Percentiles rank a stretch among this genome's conserved stretches.
Evolutionary conservation across 2,797 vertebrate species (phyloP).

Genomic region (Uromys caudimaculatus): DNA sequence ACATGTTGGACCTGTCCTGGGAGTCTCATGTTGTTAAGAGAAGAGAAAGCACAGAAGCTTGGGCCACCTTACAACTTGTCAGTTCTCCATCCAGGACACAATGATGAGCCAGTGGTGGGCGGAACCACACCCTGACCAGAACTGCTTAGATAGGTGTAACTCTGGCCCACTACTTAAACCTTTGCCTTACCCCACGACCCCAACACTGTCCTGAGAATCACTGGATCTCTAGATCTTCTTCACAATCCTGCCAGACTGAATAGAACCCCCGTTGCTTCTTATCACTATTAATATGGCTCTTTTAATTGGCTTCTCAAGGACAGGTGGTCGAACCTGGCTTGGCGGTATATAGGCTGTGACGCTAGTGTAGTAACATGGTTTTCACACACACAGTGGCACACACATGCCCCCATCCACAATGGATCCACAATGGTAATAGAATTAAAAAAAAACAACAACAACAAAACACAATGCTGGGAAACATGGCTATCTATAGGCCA

Average conservation of each 20-base stretch:
- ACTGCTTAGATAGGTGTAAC: background rate
- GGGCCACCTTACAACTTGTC: background rate
- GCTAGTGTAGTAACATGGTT: background rate
- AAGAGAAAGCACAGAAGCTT: background rate
- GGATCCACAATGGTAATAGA: background rate
- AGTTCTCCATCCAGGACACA: background rate
- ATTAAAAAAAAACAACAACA: background rate
- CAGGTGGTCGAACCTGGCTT: background rate
- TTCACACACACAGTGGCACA: background rate
- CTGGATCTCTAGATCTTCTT: background rate
- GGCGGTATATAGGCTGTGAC: background rate
- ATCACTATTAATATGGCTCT: background rate
- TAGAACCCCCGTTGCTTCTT: background rate
- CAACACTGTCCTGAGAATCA: background rate
- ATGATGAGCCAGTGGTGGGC: background rate
- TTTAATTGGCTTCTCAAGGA: background rate
- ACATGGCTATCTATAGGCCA: background rate
- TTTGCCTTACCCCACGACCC: background rate
- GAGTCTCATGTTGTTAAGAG: background rate
- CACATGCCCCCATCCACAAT: background rate
- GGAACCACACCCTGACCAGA: background rate
- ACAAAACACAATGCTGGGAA: background rate
- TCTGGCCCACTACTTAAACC: background rate
- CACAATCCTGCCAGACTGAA: background rate
- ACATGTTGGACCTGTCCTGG: background rate